A percentile compares a stretch with the other conserved stretches of the same genome.
Conservation (phyloP, 2,888 invertebrate species). For the Tigriopus californicus region DNA sequence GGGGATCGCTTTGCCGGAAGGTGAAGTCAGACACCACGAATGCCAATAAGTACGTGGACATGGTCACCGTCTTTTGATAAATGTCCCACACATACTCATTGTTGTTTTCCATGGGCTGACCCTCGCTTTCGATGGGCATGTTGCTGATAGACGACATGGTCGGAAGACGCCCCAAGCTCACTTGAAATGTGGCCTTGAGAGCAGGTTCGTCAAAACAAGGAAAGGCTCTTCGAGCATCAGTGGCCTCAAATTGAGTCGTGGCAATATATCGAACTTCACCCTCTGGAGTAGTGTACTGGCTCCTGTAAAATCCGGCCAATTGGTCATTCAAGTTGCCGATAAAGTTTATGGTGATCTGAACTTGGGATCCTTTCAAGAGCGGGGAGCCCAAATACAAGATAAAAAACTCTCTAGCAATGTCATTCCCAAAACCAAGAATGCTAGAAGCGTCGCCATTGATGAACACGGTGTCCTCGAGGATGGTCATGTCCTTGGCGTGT, state of each 20-base stretch:
- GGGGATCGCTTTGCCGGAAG: not conserved
- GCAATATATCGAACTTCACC: constrained; percentile 38
- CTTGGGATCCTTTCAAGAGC: constrained; percentile 40
- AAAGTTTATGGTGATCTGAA: constrained; percentile 47
- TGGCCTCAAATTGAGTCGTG: constrained; percentile 27
- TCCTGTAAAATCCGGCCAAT: constrained; percentile 60
- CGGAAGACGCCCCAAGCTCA: constrained; percentile 48
- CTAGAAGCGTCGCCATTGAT: constrained; percentile 23
- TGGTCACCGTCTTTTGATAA: constrained; percentile 53
- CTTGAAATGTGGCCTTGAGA: constrained; percentile 54
- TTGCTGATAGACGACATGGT: constrained; percentile 59
- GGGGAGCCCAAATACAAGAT: constrained; percentile 40
- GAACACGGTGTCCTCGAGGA: constrained; percentile 26
- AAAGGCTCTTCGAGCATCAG: constrained; percentile 40
- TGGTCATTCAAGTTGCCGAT: constrained; percentile 51
- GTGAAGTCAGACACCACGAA: constrained; percentile 55
- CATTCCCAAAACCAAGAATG: constrained; percentile 16
- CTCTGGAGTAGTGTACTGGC: constrained; percentile 43
- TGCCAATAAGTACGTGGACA: constrained; percentile 80
- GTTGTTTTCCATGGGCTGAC: constrained; percentile 34
- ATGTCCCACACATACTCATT: constrained; percentile 48
- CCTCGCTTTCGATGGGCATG: constrained; percentile 37
- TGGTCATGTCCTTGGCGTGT: constrained; percentile 49
- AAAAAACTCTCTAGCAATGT: constrained; percentile 40
- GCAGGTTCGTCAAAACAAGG: constrained; percentile 76